A percentile compares a stretch with the other conserved stretches of the same genome.
These are phyloP conservation scores for Ormyrus nitidulus DNA, from an alignment of 2,888 invertebrate genomes.

Conservation along the genomic window DNA sequence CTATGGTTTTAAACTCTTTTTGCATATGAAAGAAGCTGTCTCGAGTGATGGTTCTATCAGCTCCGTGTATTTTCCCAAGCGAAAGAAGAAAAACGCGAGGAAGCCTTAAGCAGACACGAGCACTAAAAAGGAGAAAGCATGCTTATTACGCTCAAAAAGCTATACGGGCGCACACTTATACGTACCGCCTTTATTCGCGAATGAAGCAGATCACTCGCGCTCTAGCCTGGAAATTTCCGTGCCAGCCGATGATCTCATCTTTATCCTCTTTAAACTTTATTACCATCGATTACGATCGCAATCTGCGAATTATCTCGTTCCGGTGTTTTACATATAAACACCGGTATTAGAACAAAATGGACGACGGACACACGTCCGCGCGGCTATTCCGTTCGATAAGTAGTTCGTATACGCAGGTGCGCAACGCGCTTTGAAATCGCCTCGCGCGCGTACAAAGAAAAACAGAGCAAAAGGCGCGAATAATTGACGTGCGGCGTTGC, in stretches of 20 bases:
- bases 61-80: constrained; percentile 8
- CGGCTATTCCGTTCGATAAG: constrained; percentile 32
- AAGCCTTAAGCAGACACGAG: constrained; percentile 19
- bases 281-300: constrained; percentile 53
- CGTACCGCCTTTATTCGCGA: constrained; percentile 28
- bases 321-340: constrained; percentile 56
- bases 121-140: constrained; percentile 12
- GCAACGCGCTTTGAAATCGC: constrained; percentile 24
- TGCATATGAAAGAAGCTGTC: background rate
- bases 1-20: constrained; percentile 9
- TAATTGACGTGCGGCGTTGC: constrained; percentile 32
- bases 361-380: constrained; percentile 19
- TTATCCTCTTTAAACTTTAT: constrained; percentile 53
- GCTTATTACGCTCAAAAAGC: constrained; percentile 39
- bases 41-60: constrained; percentile 34
- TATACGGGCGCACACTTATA: constrained; percentile 19
- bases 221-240: constrained; percentile 52
- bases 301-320: constrained; percentile 56
- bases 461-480: constrained; percentile 24
- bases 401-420: constrained; percentile 51
- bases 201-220: constrained; percentile 9
- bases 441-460: background rate
- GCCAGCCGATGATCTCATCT: constrained; percentile 51
- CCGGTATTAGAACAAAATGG: constrained; percentile 54
- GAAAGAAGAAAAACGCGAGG: constrained; percentile 26